These are phyloP conservation scores for Linnaemya tessellans DNA, from an alignment of 2,888 invertebrate genomes.

Conservation along the genomic window DNA sequence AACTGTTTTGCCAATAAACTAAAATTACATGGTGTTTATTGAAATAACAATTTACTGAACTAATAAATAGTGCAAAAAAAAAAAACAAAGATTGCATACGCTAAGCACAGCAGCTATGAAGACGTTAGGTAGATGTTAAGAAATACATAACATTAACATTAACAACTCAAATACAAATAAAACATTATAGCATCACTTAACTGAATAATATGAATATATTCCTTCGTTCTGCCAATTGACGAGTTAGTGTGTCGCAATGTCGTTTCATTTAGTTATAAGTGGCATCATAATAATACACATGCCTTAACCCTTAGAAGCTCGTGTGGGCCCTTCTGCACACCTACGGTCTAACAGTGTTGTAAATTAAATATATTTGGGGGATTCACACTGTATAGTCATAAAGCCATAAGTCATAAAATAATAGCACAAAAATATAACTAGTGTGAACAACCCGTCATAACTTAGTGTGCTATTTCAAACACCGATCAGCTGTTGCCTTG, in stretches of 20 bases:
- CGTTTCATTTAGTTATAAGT: background rate
- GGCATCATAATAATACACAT: background rate
- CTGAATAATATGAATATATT: background rate
- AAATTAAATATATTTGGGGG: too few relatives aligned
- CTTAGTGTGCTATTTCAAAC: too few relatives aligned
- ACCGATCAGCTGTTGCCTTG: too few relatives aligned
- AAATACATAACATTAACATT: too few relatives aligned
- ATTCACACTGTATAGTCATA: too few relatives aligned
- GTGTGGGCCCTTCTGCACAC: too few relatives aligned
- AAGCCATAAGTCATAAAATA: too few relatives aligned
- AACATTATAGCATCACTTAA: background rate
- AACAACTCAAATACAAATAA: constrained; percentile 4
- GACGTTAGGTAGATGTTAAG: constrained; percentile 7
- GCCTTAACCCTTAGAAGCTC: background rate
- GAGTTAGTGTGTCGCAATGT: background rate
- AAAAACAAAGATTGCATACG: background rate
- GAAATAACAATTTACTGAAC: constrained; percentile 45
- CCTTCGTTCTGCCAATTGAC: background rate
- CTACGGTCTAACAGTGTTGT: too few relatives aligned
- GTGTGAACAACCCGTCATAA: too few relatives aligned
- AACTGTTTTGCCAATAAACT: background rate
- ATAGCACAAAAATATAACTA: too few relatives aligned
- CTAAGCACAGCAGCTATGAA: background rate
- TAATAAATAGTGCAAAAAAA: constrained; percentile 23
- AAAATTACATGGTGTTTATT: constrained; percentile 4